Percentiles rank a stretch among this genome's conserved stretches.
These are phyloP conservation scores for Porites cylindrica DNA, from an alignment of 92 coral and sea anemone genomes.

Conservation along the genomic window DNA sequence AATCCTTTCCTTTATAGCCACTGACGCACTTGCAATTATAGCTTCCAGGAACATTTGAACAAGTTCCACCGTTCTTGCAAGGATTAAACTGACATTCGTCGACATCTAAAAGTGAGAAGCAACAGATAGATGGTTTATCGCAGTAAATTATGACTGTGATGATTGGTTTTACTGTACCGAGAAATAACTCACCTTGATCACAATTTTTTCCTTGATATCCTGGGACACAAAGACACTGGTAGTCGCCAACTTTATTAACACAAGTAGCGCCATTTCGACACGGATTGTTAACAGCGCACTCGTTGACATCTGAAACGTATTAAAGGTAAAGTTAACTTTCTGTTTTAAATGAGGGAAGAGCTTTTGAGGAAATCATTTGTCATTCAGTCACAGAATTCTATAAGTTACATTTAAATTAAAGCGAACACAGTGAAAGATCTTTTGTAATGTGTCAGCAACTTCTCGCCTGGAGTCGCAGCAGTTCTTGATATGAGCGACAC, in stretches of 20 bases:
- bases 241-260: conserved; percentile 60
- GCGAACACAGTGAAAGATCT: too few relatives aligned
- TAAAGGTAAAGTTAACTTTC: too few relatives aligned
- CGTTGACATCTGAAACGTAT: conserved; percentile 54
- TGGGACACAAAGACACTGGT: conserved; percentile 37
- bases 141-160: too few relatives aligned
- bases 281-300: conserved; percentile 48
- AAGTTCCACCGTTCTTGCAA: conserved; percentile 29
- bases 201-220: conserved; percentile 48
- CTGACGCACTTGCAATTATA: conserved; percentile 19
- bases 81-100: conserved; percentile 33
- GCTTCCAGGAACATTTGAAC: conserved; percentile 28
- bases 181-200: conserved; percentile 30
- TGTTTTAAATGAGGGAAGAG: too few relatives aligned
- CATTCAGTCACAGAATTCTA: too few relatives aligned
- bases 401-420: too few relatives aligned
- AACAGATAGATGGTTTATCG: neutral
- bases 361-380: too few relatives aligned
- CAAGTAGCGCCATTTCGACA: conserved; percentile 71
- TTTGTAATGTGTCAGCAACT: too few relatives aligned
- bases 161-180: too few relatives aligned
- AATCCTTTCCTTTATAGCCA: conserved; percentile 33
- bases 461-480: too few relatives aligned
- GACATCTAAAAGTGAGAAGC: neutral
- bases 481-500: too few relatives aligned